Evolutionary conservation across 2,888 invertebrate genomes (phyloP).

Genomic region (Ichneumoninae sp.): DNA sequence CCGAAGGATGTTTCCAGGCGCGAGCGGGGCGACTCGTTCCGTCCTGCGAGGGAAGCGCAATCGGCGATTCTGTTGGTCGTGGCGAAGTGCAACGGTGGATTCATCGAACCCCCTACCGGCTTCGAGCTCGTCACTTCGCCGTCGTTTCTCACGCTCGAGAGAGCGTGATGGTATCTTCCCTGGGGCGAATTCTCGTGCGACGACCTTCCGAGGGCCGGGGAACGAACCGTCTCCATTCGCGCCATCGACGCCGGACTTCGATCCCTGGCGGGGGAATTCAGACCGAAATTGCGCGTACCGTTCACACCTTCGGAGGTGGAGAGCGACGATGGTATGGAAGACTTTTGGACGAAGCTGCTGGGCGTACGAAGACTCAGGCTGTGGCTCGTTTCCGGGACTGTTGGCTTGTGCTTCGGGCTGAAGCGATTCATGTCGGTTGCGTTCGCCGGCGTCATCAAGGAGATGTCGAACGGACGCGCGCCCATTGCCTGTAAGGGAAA

Average conservation of each 20-base stretch:
- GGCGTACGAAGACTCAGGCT: slow-evolving; percentile 80
- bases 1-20: slow-evolving; percentile 6
- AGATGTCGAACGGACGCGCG: slow-evolving; percentile 77
- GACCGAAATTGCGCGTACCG: slow-evolving; percentile 14
- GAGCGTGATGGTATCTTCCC: slow-evolving; percentile 72
- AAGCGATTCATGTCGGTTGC: slow-evolving; percentile 78
- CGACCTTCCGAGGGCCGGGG: slow-evolving; percentile 58
- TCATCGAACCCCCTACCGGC: slow-evolving; percentile 51
- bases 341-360: slow-evolving; percentile 79
- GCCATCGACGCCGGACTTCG: slow-evolving; percentile 41
- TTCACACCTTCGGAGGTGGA: slow-evolving; percentile 17
- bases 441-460: slow-evolving; percentile 78
- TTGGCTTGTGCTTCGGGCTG: slow-evolving; percentile 75
- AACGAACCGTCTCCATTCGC: slow-evolving; percentile 53
- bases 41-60: neutral
- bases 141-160: slow-evolving; percentile 70
- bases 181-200: slow-evolving; percentile 62
- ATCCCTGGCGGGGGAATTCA: slow-evolving; percentile 12
- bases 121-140: slow-evolving; percentile 64
- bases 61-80: slow-evolving; percentile 37
- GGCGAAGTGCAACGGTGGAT: slow-evolving; percentile 59
- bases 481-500: slow-evolving; percentile 74
- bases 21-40: neutral
- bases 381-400: slow-evolving; percentile 44
- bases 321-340: slow-evolving; percentile 13